These are phyloP conservation scores for Arion vulgaris DNA, from an alignment of 1,140 invertebrate genomes.

Conservation along the genomic window DNA sequence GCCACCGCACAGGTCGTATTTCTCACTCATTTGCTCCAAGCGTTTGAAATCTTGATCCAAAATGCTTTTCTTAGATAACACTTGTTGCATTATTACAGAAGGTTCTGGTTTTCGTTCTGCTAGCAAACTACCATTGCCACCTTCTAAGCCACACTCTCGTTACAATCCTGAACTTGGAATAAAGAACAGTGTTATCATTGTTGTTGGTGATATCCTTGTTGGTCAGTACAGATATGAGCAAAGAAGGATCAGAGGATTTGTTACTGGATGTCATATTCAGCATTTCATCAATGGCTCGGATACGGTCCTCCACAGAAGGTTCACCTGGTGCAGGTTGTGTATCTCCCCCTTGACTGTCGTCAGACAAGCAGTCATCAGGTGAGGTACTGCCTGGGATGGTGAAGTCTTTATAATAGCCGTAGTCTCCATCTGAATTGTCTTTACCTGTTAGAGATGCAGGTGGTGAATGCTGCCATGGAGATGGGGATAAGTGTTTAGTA, in stretches of 20 bases:
- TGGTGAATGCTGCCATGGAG: conserved; percentile 29
- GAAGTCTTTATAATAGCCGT: conserved; percentile 19
- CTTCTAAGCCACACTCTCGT: conserved; percentile 44
- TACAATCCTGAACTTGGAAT: conserved; percentile 75
- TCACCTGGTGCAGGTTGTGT: conserved; percentile 33
- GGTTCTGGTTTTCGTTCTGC: conserved; percentile 76
- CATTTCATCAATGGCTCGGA: conserved; percentile 90
- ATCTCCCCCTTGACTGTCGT: conserved; percentile 48
- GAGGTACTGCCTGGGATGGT: neutral
- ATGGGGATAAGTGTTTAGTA: conserved; percentile 32
- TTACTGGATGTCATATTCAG: conserved; percentile 50
- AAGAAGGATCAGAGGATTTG: conserved; percentile 48
- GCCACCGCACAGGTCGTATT: conserved; percentile 81
- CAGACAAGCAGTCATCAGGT: conserved; percentile 57
- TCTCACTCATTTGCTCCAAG: conserved; percentile 88
- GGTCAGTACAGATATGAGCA: conserved; percentile 46
- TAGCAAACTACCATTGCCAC: conserved; percentile 49
- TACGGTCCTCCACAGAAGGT: conserved; percentile 84
- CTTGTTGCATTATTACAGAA: conserved; percentile 93
- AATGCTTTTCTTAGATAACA: conserved; percentile 87
- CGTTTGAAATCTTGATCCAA: conserved; percentile 96
- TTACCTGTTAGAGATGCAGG: neutral
- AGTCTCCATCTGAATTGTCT: conserved; percentile 10
- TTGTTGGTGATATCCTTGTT: conserved; percentile 40
- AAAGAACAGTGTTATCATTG: conserved; percentile 51